phyloP scores from a whole-genome alignment of 2,888 invertebrate species.

The Poecilus cupreus region DNA sequence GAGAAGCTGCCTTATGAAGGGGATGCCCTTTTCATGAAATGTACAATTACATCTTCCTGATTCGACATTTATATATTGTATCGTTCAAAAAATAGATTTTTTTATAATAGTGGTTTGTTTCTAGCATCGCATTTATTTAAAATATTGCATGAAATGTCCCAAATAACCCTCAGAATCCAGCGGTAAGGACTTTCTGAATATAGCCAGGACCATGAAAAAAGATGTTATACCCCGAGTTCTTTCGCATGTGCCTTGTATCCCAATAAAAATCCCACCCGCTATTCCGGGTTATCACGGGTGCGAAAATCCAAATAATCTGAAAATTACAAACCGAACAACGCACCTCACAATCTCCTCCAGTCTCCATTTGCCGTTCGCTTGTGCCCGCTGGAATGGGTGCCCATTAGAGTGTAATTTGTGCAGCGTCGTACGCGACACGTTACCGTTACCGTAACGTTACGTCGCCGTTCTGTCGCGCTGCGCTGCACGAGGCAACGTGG shows the following conservation, averaged over 20 bases:
- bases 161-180: background rate
- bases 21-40: no score
- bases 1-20: no score
- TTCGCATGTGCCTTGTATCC: background rate
- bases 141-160: no score
- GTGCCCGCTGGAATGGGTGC: background rate
- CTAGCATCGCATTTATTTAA: no score
- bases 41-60: no score
- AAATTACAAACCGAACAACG: conserved; percentile 49
- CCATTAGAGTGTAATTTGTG: conserved; percentile 27
- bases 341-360: background rate
- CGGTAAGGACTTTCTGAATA: background rate
- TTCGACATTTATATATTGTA: no score
- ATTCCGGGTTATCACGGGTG: background rate
- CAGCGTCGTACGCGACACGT: conserved; percentile 18
- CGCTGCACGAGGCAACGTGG: background rate
- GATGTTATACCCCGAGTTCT: background rate
- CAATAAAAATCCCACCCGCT: conserved; percentile 12
- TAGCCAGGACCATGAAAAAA: background rate
- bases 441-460: conserved; percentile 32
- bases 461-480: background rate
- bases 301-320: conserved; percentile 51
- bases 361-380: conserved; percentile 7
- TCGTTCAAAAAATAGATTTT: no score
- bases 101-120: no score